A percentile compares a stretch with the other conserved stretches of the same genome.
These are phyloP conservation scores for Vicugna pacos DNA, from an alignment of 2,113 vertebrate genomes.

Conservation along the genomic window DNA sequence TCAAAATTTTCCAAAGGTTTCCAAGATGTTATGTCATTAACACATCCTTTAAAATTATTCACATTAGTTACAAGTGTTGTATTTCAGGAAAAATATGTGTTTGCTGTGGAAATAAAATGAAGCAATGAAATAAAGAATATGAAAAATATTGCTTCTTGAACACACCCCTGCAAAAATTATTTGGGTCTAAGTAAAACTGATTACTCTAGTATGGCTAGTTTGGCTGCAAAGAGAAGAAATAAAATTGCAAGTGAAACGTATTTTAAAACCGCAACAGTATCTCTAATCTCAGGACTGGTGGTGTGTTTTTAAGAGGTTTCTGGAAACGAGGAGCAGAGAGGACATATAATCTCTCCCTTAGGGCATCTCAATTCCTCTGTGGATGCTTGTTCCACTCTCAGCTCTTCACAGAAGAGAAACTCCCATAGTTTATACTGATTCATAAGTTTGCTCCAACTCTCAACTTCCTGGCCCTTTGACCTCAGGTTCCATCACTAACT, in stretches of 20 bases:
- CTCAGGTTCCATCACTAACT: conserved; percentile 25
- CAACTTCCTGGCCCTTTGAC: background rate
- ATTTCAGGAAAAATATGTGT: conserved; percentile 6
- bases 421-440: background rate
- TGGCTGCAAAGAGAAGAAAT: background rate
- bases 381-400: conserved; percentile 4
- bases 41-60: background rate
- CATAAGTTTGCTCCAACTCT: conserved; percentile 13
- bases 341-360: background rate
- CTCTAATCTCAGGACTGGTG: background rate
- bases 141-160: conserved; percentile 45
- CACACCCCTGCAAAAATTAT: conserved; percentile 6
- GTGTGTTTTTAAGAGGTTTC: conserved; percentile 54
- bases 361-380: conserved; percentile 24
- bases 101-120: conserved; percentile 23
- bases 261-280: conserved; percentile 17
- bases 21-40: background rate
- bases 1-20: background rate
- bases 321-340: conserved; percentile 44
- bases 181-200: conserved; percentile 28
- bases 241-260: conserved; percentile 6
- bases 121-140: conserved; percentile 30
- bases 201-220: background rate
- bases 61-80: conserved; percentile 20
- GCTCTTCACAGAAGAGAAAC: conserved; percentile 32